Evolutionary conservation across 2,888 invertebrate species (phyloP), one percentile per base, ranked within the genome.

Genomic region (Spilosoma lubricipeda): DNA sequence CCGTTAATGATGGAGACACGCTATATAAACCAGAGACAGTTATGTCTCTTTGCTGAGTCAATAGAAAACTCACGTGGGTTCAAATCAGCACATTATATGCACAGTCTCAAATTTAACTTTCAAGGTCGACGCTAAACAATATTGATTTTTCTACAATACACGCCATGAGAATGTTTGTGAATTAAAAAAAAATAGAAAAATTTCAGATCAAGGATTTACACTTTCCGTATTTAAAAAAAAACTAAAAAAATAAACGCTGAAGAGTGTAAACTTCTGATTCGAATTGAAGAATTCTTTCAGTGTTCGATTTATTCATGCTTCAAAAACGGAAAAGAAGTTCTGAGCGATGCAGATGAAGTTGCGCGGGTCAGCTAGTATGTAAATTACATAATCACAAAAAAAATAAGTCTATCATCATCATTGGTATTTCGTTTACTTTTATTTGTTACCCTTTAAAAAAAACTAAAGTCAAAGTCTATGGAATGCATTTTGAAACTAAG

Each of bases 61-160:
- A 27, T 59, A 27, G 13, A 18, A 2, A 48, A 48, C 27, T 13
- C 2, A 27, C 27, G 59, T 23, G 23, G 30, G 48, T 30, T 30
- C 20, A 52, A 36, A 52, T 63, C 63, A 30, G 63, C 64, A 20
- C 20, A 64, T 33, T 64, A 33, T 18, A 33, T 42, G 48, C 72
- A 70, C 65, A 72, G 72, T 67, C 69, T 75, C 52, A 64, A 15
- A 75, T 42, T 8, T 45, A 48, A 11, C 70, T 64, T 15, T n/a
- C 74, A 74, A 77, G 77, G 80, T 48, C 63, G n/a, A 23, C 27
- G 27, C 30, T 68, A 30, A 20, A 66, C 48, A 72, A 64, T 80
- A 71, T 74, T 74, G 71, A 78, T 71, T 75, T 72, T 71, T 74
- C 48, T 52, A 72, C 69, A 74, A 81, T 71, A 81, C 67, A 69